Base-by-base conservation (phyloP, 2,113 vertebrate species). In the Mystacornis crossleyi region DNA sequence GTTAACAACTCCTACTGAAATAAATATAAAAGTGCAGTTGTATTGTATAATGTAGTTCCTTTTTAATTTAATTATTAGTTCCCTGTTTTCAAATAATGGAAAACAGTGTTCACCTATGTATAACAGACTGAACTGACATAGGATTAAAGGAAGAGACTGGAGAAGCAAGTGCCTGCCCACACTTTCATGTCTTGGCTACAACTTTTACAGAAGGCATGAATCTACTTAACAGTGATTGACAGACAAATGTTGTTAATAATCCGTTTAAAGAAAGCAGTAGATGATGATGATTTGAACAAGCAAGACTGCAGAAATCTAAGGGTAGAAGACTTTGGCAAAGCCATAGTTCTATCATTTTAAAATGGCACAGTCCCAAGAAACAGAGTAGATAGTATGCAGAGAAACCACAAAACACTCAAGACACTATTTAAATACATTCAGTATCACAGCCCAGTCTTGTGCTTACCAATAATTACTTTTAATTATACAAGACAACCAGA, bases 131-230 rank as follows among this genome's bases (percentile, higher is more conserved):
- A 90, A 74, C 24, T 60, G 51, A 86, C 21, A 55, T 6, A 28
- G 6, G n/a, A 93, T 74, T 90, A 62, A 70, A 79, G 28, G 24
- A 88, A 73, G 58, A 93, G 13, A 65, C 54, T 85, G 38, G 55
- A 71, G 42, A 95, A 94, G 31, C 16, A 85, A 51, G 47, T 78
- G 31, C 57, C 61, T 92, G 55, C 64, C 81, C 40, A 89, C 79
- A 50, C 61, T 85, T 69, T 67, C 12, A 3, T 61, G 85, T 50
- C 75, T 64, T 74, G 57, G 89, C 21, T 74, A 70, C 47, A 53
- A 33, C 50, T 95, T 95, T 60, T 80, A 89, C 69, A 93, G 88
- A 94, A 81, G n/a, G 16, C 53, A 85, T 86, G 34, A 97, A 90
- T 33, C 85, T 73, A 78, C 54, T 77, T 78, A 72, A 67, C 19